A percentile compares a stretch with the other conserved stretches of the same genome.
Conservation (phyloP, 2,113 vertebrate species). For the Dasyprocta punctata region DNA sequence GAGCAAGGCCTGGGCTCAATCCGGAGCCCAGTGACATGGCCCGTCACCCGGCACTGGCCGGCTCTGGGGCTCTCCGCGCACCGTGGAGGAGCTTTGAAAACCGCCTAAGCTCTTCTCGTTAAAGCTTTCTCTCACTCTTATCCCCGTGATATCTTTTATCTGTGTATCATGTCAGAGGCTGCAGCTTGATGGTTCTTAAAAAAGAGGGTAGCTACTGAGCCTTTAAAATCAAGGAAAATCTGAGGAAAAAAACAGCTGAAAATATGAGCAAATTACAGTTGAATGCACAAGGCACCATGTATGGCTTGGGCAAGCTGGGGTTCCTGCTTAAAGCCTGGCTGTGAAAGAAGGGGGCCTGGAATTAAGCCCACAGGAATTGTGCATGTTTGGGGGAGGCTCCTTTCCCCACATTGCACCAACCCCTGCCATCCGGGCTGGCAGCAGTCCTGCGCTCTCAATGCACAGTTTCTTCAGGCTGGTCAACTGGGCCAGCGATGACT, state of each 20-base stretch:
- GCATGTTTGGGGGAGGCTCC: fast-evolving
- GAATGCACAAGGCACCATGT: neutral
- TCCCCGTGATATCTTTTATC: slow-evolving; percentile 69
- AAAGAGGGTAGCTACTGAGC: neutral
- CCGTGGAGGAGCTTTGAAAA: slow-evolving; percentile 64
- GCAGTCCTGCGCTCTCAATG: neutral
- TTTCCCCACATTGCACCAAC: neutral
- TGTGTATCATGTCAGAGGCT: slow-evolving; percentile 47
- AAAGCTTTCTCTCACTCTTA: slow-evolving; percentile 72
- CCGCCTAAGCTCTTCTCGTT: slow-evolving; percentile 8
- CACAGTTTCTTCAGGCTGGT: neutral
- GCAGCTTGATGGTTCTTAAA: slow-evolving; percentile 46
- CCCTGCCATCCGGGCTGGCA: neutral
- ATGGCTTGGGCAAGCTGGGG: neutral
- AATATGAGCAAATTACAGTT: slow-evolving; percentile 34
- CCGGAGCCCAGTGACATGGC: slow-evolving; percentile 61
- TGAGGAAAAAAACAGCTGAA: neutral
- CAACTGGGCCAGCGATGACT: neutral
- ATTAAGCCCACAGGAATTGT: neutral
- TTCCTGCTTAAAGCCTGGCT: neutral
- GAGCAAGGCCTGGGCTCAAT: slow-evolving; percentile 37
- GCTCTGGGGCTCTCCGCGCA: neutral
- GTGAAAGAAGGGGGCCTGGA: neutral
- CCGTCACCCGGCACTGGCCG: neutral
- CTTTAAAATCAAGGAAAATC: slow-evolving; percentile 24